phyloP scores from a whole-genome alignment of 2,113 vertebrate species.

The Pica pica region DNA sequence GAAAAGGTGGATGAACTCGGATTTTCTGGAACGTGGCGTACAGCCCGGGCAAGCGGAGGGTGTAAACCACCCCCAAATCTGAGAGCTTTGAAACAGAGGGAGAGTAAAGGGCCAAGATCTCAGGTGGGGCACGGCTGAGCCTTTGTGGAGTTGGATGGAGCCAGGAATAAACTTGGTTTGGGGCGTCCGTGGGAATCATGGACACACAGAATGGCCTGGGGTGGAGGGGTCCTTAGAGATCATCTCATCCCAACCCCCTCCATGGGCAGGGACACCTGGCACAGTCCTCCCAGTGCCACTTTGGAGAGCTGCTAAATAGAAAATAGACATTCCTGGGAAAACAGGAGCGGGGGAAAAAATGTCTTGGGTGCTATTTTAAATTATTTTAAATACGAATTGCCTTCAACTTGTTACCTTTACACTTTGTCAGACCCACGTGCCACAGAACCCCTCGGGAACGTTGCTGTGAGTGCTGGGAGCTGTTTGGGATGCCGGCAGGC shows the following conservation, averaged over 20 bases:
- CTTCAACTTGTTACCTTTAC: fast-evolving
- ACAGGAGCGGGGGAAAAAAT: fast-evolving
- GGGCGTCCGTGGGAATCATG: fast-evolving
- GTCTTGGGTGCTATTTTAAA: background rate
- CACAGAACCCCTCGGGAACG: fast-evolving
- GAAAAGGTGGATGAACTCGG: fast-evolving
- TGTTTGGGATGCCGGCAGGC: fast-evolving
- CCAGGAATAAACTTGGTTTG: background rate
- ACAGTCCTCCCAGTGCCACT: background rate
- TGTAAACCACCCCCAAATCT: fast-evolving
- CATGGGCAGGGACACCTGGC: background rate
- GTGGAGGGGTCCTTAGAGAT: background rate
- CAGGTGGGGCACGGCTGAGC: fast-evolving
- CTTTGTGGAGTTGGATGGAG: fast-evolving
- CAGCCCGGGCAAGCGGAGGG: background rate
- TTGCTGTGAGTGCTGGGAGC: fast-evolving
- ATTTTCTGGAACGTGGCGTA: fast-evolving
- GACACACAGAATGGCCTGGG: background rate
- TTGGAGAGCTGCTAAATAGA: background rate
- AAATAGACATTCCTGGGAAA: background rate
- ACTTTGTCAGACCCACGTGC: fast-evolving
- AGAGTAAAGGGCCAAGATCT: fast-evolving
- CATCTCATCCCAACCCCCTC: no score
- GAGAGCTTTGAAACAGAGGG: fast-evolving
- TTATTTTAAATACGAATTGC: background rate